Evolutionary conservation across 1,140 invertebrate species (phyloP).

Genomic region (Lordiphosa stackelbergi): DNA sequence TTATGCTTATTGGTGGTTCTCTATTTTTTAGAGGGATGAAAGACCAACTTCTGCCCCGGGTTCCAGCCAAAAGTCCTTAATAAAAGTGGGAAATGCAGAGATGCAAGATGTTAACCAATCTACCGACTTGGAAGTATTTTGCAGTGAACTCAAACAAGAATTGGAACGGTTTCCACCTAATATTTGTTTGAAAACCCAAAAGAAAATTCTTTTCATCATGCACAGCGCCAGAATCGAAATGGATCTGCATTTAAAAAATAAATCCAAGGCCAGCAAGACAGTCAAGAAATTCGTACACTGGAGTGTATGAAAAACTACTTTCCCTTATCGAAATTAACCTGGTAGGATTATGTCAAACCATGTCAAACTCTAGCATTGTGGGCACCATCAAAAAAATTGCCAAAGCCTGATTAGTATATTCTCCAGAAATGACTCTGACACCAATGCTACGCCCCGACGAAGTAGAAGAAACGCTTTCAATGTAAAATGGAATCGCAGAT

Average conservation of each 20-base stretch:
- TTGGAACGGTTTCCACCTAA: background rate
- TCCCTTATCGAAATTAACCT: background rate
- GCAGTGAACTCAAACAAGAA: slow-evolving; percentile 4
- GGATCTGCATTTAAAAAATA: background rate
- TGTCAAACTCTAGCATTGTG: slow-evolving; percentile 9
- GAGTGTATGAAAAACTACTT: background rate
- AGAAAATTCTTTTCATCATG: slow-evolving; percentile 14
- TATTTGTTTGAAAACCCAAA: slow-evolving; percentile 4
- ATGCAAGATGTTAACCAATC: too few species aligned
- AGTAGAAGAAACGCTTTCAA: slow-evolving; percentile 10
- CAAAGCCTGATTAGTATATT: slow-evolving; percentile 4
- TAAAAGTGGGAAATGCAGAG: background rate
- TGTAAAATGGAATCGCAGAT: slow-evolving; percentile 1
- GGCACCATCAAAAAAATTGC: slow-evolving; percentile 9
- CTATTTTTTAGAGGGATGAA: too few species aligned
- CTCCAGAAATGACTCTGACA: background rate
- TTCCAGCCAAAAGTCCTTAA: background rate
- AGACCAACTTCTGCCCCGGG: too few species aligned
- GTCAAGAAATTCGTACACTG: slow-evolving; percentile 8
- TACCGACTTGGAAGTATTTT: slow-evolving; percentile 11
- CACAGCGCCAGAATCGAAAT: background rate
- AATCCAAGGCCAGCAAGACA: background rate
- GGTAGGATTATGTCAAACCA: slow-evolving; percentile 4
- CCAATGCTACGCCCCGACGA: background rate
- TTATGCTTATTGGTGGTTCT: too few species aligned